A percentile compares a stretch with the other conserved stretches of the same genome.
Conservation (phyloP, 2,888 invertebrate genomes). For the Matsumyia berberina region DNA sequence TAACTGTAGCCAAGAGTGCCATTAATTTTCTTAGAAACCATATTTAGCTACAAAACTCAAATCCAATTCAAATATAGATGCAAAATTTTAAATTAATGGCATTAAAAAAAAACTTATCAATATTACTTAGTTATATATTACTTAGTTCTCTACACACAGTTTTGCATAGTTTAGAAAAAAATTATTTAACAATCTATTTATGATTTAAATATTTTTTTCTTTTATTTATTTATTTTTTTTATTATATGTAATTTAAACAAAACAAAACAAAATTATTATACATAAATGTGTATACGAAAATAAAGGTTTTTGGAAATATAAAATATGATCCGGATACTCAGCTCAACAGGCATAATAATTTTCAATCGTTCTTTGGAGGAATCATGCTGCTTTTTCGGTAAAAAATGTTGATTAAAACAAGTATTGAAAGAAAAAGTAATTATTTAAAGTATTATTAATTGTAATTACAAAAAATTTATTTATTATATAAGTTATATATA, state of each 20-base stretch:
- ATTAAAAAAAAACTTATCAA: slow-evolving; percentile 13
- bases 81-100: slow-evolving; percentile 43
- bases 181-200: slow-evolving; percentile 47
- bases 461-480: slow-evolving; percentile 70
- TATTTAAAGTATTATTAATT: slow-evolving; percentile 78
- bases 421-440: slow-evolving; percentile 81
- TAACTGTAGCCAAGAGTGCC: slow-evolving; percentile 43
- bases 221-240: slow-evolving; percentile 75
- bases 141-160: slow-evolving; percentile 39
- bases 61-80: slow-evolving; percentile 13
- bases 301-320: slow-evolving; percentile 97
- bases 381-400: slow-evolving; percentile 97
- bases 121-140: slow-evolving; percentile 7
- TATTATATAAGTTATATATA: slow-evolving; percentile 40
- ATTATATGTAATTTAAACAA: slow-evolving; percentile 74
- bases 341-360: slow-evolving; percentile 98
- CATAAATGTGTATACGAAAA: slow-evolving; percentile 78
- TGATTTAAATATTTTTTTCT: slow-evolving; percentile 69
- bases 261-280: slow-evolving; percentile 76
- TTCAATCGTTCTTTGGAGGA: slow-evolving; percentile 95
- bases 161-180: slow-evolving; percentile 47
- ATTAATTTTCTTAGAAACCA: slow-evolving; percentile 26
- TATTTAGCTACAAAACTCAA: slow-evolving; percentile 35
- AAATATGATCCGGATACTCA: slow-evolving; percentile 92
- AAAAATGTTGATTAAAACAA: slow-evolving; percentile 84